Base-by-base conservation (phyloP, 2,888 invertebrate genomes). In the Lumbricus terrestris region DNA sequence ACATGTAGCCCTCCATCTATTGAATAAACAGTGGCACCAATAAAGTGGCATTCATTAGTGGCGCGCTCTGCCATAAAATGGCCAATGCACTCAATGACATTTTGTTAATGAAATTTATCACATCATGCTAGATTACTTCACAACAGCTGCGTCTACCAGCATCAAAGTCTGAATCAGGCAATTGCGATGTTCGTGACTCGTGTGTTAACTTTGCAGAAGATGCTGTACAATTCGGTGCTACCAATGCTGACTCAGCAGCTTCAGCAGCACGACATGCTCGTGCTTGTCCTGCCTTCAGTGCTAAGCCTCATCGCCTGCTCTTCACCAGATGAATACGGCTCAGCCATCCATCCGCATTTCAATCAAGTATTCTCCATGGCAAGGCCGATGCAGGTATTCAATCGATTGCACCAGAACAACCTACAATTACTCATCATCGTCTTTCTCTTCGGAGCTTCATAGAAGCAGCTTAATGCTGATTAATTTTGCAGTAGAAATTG, bases 211-310 rank as follows among this genome's bases (percentile, higher is more conserved):
- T 69, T 90, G 90, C 96, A 99, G 98, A 98, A 98, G 97, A 96
- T 98, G 90, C 97, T 98, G 96, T 98, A 97, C 96, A 97, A 97
- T 95, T 97, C 97, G 95, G 97, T 98, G 89, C 98, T 98, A 97
- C 98, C 98, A 82, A 97, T 97, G 93, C 47, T 90, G 38, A 82
- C 88, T 15, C 89, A 90, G 92, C 98, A 98, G 95, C 96, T 98
- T 95, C 96, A 96, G 93, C 96, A 97, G 35, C 97, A 97, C 91
- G 98, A 98, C 94, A 97, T 98, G 34, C 96, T 98, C 92, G 97
- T 97, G 94, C 96, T 97, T 93, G 91, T 92, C 40, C 92, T 93
- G 90, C 92, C 93, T 34, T 89, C 92, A 6, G 88, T 92, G 23
- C 89, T 93, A 33, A 38, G 90, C 90, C 89, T 93, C 38, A 90